Evolutionary conservation across 2,113 vertebrate species (phyloP), one percentile per base, ranked within the genome.

Genomic region (Semnornis frantzii): DNA sequence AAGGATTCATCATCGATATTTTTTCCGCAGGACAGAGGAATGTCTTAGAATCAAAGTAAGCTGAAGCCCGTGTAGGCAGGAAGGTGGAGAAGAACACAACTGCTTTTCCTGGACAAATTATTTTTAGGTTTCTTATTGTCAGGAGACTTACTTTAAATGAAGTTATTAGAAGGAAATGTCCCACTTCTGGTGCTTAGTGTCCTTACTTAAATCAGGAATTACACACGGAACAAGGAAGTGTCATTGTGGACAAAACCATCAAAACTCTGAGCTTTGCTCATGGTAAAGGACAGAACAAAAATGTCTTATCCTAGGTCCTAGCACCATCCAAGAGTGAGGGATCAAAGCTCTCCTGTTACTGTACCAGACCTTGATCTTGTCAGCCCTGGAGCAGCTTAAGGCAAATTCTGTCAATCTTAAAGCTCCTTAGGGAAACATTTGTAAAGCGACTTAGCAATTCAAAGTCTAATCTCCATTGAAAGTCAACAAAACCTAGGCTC

Each of bases 321-420:
- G 33, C 31, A 78, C 25, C 37, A 65, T 68, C 39, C 54, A 83
- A 65, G 58, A 88, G 34, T 25, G 64, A 80, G 60, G 54, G 83
- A 82, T 68, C 74, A 88, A 90, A 88, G 48, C 2, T 2, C 27
- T 94, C 60, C 73, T 55, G 10, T 54, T 74, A 39, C 79, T 39
- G 46, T 46, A 89, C 60, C 34, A 82, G 70, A 30, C 20, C 78
- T 89, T 91, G 9, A 0, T 80, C 68, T 70, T 92, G 42, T 66
- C 78, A 87, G 89, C 52, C 34, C 77, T 4, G 1, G 69, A 87
- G 85, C 64, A 89, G 85, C 82, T 93, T 91, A 85, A 90, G 73
- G 94, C 89, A 91, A 93, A 92, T 87, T 68, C 71, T 95, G 78
- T 91, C 94, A 91, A 27, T 83, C 87, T 60, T 68, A 44, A 85